Percentiles rank a stretch among this genome's conserved stretches.
phyloP scores from a whole-genome alignment of 2,113 vertebrate genomes.

The Mastomys coucha region DNA sequence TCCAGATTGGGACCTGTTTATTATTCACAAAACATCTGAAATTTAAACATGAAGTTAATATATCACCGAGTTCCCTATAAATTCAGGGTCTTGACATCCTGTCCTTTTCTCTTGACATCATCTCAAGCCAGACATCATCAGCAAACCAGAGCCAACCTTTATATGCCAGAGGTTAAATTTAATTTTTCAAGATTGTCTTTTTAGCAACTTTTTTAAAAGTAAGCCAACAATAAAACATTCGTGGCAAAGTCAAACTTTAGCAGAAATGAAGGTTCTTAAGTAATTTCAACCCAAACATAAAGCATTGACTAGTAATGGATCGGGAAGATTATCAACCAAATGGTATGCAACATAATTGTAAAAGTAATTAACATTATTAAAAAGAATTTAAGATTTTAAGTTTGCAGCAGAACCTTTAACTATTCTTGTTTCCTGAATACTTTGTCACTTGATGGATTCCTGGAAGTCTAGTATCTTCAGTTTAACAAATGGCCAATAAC shows the following conservation, averaged over 20 bases:
- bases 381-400: neutral
- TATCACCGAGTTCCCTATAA: neutral
- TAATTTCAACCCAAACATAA: slow-evolving; percentile 39
- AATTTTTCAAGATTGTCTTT: slow-evolving; percentile 25
- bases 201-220: neutral
- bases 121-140: neutral
- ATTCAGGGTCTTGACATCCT: slow-evolving; percentile 6
- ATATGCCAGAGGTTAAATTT: slow-evolving; percentile 10
- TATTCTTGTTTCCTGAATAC: slow-evolving; percentile 33
- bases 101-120: slow-evolving; percentile 18
- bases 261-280: slow-evolving; percentile 25
- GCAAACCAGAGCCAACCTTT: neutral
- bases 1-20: slow-evolving; percentile 49
- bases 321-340: neutral
- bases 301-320: neutral
- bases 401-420: slow-evolving; percentile 16
- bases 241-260: slow-evolving; percentile 41
- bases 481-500: slow-evolving; percentile 13
- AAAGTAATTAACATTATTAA: slow-evolving; percentile 53
- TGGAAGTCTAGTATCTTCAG: neutral
- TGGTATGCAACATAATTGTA: neutral
- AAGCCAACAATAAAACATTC: neutral
- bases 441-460: neutral
- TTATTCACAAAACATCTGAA: slow-evolving; percentile 56
- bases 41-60: slow-evolving; percentile 30